Evolutionary conservation across 2,888 invertebrate species (phyloP).

Genomic region (Choreutis nemorana): DNA sequence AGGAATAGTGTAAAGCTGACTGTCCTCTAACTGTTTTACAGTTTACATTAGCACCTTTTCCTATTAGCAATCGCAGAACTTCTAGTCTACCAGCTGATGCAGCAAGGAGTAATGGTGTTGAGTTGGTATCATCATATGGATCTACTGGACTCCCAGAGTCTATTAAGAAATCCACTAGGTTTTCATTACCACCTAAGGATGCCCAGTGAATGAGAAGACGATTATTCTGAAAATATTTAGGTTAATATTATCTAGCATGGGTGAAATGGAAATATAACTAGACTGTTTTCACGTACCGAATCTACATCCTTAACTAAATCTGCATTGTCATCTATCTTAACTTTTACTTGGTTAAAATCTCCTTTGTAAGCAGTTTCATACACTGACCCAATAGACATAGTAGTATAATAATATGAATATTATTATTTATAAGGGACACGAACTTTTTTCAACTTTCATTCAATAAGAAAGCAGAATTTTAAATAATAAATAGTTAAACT

Average conservation of each 20-base stretch:
- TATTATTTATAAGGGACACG: no score
- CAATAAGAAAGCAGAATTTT: no score
- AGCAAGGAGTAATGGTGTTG: slow-evolving; percentile 82
- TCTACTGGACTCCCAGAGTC: slow-evolving; percentile 73
- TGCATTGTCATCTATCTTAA: slow-evolving; percentile 64
- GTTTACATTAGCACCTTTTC: slow-evolving; percentile 76
- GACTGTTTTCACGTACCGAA: slow-evolving; percentile 22
- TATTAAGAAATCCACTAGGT: slow-evolving; percentile 74
- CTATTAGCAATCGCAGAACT: slow-evolving; percentile 71
- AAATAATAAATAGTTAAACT: no score
- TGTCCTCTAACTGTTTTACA: slow-evolving; percentile 77
- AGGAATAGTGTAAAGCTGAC: slow-evolving; percentile 84
- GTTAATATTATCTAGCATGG: background rate
- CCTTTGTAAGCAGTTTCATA: slow-evolving; percentile 78
- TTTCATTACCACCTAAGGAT: slow-evolving; percentile 77
- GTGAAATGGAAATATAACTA: slow-evolving; percentile 1
- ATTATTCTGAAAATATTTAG: slow-evolving; percentile 64
- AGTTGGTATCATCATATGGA: slow-evolving; percentile 75
- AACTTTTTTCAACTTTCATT: no score
- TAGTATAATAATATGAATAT: no score
- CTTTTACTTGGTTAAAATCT: slow-evolving; percentile 71
- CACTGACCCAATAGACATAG: slow-evolving; percentile 53
- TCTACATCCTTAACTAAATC: slow-evolving; percentile 30
- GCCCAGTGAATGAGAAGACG: slow-evolving; percentile 84
- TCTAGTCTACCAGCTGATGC: slow-evolving; percentile 78